Base-by-base conservation (phyloP, 2,113 vertebrate species). In the Thymallus thymallus region DNA sequence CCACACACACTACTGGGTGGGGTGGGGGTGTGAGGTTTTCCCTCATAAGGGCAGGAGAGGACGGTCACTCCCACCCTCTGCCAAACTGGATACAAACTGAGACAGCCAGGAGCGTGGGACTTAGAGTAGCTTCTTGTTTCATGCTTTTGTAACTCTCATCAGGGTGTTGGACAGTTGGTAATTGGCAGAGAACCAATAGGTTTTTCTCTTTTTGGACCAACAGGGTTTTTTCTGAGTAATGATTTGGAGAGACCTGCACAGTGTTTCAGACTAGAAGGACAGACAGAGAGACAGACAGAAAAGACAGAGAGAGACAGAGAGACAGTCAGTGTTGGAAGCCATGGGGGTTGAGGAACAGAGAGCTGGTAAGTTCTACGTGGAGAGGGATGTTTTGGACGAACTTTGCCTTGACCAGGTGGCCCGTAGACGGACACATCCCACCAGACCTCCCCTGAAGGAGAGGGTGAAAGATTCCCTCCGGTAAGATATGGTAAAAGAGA, bases 361-460 rank as follows among this genome's bases (percentile, higher is more conserved):
- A 35, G 22, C 12, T 1, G 45, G 13, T 22, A 82, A 71, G 0
- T 91, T 93, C 70, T 79, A 0, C 0, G 84, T 92, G 56, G 83
- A 89, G 4, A 86, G 92, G 62, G 67, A 83, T 0, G 83, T 93
- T 58, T 80, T 98, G 78, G 92, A 91, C 29, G 94, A 97, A 86
- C 77, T 90, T 1, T 77, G 89, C 1, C 88, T 98, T 80, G 94
- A 97, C 69, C 88, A 92, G 61, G 79, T 95, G 75, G 96, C 91
- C 0, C 90, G 82, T 22, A 87, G 92, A 81, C 84, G 79, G 75
- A 86, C 70, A 0, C 82, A 73, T 76, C 56, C 55, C 1, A 5
- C 23, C 0, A 30, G 82, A 35, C 69, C 75, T 6, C 84, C 85
- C 0, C 20, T 92, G 67, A 68, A 55, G 2, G 73, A 91, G 7